Conservation (phyloP, 2,113 vertebrate genomes). For the Centropus bengalensis region DNA sequence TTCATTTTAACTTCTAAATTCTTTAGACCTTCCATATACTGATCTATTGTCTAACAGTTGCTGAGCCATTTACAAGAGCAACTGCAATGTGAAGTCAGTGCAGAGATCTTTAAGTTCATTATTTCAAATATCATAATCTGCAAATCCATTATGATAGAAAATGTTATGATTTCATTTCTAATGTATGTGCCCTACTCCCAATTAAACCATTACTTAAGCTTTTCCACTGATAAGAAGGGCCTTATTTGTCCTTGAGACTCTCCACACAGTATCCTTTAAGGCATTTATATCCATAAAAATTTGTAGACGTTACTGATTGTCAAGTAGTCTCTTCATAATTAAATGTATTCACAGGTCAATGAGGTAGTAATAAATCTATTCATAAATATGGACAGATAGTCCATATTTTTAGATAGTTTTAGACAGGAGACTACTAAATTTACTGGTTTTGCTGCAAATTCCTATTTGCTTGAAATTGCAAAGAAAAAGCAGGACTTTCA, state of each 20-base stretch:
- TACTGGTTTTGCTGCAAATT: background rate
- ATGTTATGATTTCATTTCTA: background rate
- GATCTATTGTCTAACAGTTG: background rate
- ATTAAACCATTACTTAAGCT: background rate
- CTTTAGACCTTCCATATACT: background rate
- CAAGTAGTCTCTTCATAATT: slow-evolving; percentile 23
- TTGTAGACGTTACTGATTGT: slow-evolving; percentile 10
- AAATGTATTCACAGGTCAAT: slow-evolving; percentile 17
- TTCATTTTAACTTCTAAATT: background rate
- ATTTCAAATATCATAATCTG: background rate
- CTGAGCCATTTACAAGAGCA: background rate
- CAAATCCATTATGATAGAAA: background rate
- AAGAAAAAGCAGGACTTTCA: background rate
- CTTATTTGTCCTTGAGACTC: background rate
- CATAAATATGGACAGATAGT: background rate
- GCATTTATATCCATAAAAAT: slow-evolving; percentile 2
- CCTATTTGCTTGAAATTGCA: background rate
- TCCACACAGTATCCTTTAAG: background rate
- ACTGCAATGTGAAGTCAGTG: background rate
- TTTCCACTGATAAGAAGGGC: background rate
- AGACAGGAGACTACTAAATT: background rate
- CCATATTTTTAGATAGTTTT: background rate
- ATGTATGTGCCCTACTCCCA: fast-evolving
- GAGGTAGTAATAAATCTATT: slow-evolving; percentile 7
- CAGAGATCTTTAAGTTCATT: background rate